Evolutionary conservation across 1,140 invertebrate species (phyloP).

Genomic region (Leptinotarsa defecta): DNA sequence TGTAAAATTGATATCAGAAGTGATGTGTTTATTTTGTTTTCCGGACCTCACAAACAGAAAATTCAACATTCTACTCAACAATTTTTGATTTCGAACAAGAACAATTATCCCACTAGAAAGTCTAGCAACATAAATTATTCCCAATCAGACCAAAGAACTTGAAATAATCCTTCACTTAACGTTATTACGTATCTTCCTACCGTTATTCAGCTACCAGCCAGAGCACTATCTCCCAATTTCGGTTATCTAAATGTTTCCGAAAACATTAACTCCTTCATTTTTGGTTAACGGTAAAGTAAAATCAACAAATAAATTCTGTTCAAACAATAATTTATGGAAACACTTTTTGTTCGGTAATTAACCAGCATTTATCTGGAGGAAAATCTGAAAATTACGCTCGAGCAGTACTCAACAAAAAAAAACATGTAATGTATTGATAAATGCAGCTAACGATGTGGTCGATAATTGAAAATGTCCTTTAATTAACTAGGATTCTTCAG

Average conservation of each 20-base stretch:
- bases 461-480: conserved; percentile 48
- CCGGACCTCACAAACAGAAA: too few relatives aligned
- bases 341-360: conserved; percentile 38
- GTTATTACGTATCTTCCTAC: neutral
- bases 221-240: neutral
- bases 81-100: too few relatives aligned
- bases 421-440: conserved; percentile 43
- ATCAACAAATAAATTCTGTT: conserved; percentile 1
- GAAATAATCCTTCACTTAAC: neutral
- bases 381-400: conserved; percentile 42
- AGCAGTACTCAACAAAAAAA: conserved; percentile 33
- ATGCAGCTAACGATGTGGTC: conserved; percentile 42
- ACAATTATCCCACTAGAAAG: too few relatives aligned
- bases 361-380: conserved; percentile 39
- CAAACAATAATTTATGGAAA: conserved; percentile 33
- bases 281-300: conserved; percentile 7
- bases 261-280: neutral
- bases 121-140: neutral
- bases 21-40: too few relatives aligned
- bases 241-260: conserved; percentile 1
- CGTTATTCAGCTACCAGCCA: neutral
- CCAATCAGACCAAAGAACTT: neutral
- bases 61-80: too few relatives aligned
- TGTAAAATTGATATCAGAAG: too few relatives aligned
- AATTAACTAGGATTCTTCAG: conserved; percentile 48